phyloP scores from a whole-genome alignment of 2,797 vertebrate species.

The Rhyacichthys aspro region DNA sequence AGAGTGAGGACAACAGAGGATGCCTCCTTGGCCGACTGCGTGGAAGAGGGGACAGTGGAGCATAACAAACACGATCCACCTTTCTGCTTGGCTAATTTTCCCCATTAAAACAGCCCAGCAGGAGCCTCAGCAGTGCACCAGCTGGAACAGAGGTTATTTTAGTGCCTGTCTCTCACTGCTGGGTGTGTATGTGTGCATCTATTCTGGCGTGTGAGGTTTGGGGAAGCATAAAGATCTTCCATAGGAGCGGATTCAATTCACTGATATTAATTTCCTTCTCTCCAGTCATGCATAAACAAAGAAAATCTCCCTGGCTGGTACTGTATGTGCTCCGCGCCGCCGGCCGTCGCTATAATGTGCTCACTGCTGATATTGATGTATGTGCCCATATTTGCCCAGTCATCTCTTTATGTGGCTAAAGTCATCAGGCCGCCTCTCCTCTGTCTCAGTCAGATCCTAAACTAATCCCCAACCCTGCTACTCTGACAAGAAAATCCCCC shows the following conservation, averaged over 20 bases:
- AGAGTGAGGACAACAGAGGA: constrained; percentile 70
- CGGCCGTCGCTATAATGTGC: constrained; percentile 55
- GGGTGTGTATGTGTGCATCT: constrained; percentile 53
- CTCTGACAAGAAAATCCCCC: constrained; percentile 83
- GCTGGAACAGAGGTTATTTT: constrained; percentile 95
- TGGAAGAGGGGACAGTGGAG: constrained; percentile 87
- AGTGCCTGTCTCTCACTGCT: constrained; percentile 86
- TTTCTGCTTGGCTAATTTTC: constrained; percentile 97
- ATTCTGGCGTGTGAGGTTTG: constrained; percentile 59
- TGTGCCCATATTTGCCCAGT: constrained; percentile 75
- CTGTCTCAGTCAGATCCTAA: constrained; percentile 80
- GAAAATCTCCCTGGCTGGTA: constrained; percentile 61
- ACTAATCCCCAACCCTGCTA: constrained; percentile 82
- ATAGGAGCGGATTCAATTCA: constrained; percentile 76
- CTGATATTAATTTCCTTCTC: constrained; percentile 78
- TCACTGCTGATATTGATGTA: constrained; percentile 71
- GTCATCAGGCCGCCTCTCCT: constrained; percentile 74
- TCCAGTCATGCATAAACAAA: constrained; percentile 75
- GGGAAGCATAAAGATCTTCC: constrained; percentile 74
- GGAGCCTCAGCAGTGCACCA: constrained; percentile 90
- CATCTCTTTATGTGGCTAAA: constrained; percentile 77
- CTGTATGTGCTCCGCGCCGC: constrained; percentile 54
- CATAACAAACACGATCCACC: constrained; percentile 98
- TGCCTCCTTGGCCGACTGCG: constrained; percentile 84
- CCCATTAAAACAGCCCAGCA: constrained; percentile 97